phyloP scores from a whole-genome alignment of 2,888 invertebrate species.

The Mythimna pallens region DNA sequence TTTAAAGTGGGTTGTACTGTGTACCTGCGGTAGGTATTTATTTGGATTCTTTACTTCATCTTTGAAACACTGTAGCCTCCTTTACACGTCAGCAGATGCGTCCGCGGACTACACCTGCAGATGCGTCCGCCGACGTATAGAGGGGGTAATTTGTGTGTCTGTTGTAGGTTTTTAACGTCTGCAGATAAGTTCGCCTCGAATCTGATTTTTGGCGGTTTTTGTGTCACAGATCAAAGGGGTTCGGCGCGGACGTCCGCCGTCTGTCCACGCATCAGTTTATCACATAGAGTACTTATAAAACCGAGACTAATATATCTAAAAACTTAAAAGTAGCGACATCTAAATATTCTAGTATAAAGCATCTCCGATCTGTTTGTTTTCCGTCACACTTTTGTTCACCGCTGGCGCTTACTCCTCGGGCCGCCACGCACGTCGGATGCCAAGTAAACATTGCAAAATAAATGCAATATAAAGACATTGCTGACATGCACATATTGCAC shows the following conservation, averaged over 20 bases:
- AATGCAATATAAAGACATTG: background rate
- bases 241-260: no score
- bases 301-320: background rate
- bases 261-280: no score
- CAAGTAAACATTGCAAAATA: constrained; percentile 16
- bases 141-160: no score
- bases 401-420: background rate
- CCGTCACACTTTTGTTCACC: background rate
- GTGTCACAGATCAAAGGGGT: no score
- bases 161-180: no score
- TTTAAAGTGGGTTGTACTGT: constrained; percentile 5
- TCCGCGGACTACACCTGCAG: no score
- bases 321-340: background rate
- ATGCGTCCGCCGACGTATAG: no score
- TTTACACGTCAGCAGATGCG: no score
- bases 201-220: no score
- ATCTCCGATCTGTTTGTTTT: background rate
- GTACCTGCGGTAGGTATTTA: background rate
- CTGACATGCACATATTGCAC: constrained; percentile 2
- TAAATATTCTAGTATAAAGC: background rate
- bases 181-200: no score
- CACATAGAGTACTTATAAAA: background rate
- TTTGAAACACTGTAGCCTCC: background rate
- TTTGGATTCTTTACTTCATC: background rate
- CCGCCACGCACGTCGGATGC: background rate